Evolutionary conservation across 2,888 invertebrate species (phyloP), one percentile per base, ranked within the genome.

Genomic region (Clunio marinus): DNA sequence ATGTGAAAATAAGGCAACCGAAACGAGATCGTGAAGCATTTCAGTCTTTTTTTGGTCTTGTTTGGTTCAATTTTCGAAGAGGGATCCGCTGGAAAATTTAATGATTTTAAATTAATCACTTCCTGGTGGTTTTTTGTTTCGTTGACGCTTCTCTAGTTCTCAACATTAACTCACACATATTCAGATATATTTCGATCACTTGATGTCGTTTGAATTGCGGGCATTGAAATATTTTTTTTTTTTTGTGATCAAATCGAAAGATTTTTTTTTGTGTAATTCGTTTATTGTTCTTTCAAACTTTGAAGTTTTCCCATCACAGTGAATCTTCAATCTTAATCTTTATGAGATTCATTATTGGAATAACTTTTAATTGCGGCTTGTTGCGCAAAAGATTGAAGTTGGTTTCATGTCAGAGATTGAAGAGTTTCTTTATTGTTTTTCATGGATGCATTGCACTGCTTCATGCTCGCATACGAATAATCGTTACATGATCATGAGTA

Each of bases 81-180:
- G 51, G 51, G 51, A 51, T 51, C 22, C 51, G 22, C n/a, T 20
- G 22, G 22, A 51, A 22, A 51, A 51, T 46, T 63, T 63, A 63
- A 63, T 63, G 63, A 63, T 63, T 63, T 63, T 63, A 63, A 63
- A 63, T 63, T 63, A 63, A 63, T 63, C 63, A 63, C 63, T 63
- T 63, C 63, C 63, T 63, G 63, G 37, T 63, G 45, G n/a, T 15
- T 63, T 28, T 32, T 63, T 25, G n/a, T 62, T 63, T 27, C 17
- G 45, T 62, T 8, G 17, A 59, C 28, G 32, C 28, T 59, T 59
- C 27, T 32, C 28, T 27, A 28, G 37, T 60, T 57, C 57, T 25
- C 57, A 57, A 24, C 57, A 57, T 27, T 51, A 51, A 51, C 51
- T 15, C 51, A 51, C 17, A 51, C 51, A 17, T 51, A 8, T 20